phyloP scores from a whole-genome alignment of 2,113 vertebrate genomes.

The Hippocampus guttulatus region DNA sequence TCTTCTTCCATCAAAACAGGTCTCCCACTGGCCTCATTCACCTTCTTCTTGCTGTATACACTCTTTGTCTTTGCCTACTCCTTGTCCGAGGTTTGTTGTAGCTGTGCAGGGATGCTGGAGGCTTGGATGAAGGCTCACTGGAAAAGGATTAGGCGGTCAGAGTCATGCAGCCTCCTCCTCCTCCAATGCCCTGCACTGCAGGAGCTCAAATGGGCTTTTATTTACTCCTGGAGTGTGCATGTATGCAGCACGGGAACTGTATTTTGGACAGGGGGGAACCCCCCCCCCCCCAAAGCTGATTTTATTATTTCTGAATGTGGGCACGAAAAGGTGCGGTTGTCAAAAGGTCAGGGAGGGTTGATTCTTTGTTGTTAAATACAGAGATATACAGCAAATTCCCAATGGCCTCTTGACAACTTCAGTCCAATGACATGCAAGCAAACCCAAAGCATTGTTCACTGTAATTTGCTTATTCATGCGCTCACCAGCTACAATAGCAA shows the following conservation, averaged over 20 bases:
- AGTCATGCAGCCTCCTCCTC: constrained; percentile 40
- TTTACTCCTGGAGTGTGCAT: constrained; percentile 22
- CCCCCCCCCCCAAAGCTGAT: constrained; percentile 11
- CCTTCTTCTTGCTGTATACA: constrained; percentile 40
- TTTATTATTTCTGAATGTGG: constrained; percentile 21
- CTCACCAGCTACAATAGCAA: too few relatives aligned
- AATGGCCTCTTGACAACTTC: constrained; percentile 37
- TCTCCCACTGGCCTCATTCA: constrained; percentile 12
- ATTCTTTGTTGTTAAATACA: background rate
- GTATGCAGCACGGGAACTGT: constrained; percentile 10
- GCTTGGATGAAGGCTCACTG: constrained; percentile 66
- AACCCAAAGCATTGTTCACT: constrained; percentile 43
- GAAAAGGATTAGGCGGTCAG: constrained; percentile 72
- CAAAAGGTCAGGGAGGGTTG: background rate
- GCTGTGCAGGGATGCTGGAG: constrained; percentile 64
- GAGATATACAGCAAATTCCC: constrained; percentile 32
- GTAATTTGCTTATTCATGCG: constrained; percentile 21
- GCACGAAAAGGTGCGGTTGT: constrained; percentile 6
- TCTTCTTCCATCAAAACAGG: constrained; percentile 12
- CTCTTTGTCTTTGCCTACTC: constrained; percentile 47
- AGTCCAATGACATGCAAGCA: constrained; percentile 27
- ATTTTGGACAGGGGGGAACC: constrained; percentile 1
- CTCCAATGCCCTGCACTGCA: constrained; percentile 50
- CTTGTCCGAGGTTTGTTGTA: constrained; percentile 51
- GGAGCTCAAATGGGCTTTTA: constrained; percentile 43